A percentile compares a stretch with the other conserved stretches of the same genome.
Evolutionary conservation across 2,888 invertebrate species (phyloP).

Genomic region (Coleophora deauratella): DNA sequence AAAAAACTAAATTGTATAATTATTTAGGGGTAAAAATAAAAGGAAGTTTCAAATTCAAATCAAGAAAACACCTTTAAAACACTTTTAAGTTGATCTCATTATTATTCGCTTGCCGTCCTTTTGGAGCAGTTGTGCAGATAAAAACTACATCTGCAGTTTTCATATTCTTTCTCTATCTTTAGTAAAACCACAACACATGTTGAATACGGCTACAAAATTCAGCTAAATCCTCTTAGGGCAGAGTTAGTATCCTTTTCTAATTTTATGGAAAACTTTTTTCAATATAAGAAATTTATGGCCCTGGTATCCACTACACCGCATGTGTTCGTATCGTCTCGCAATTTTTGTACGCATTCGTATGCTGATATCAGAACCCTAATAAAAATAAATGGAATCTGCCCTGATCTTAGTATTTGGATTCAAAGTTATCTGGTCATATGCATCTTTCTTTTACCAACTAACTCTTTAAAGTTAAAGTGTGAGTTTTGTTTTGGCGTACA

Average conservation of each 20-base stretch:
- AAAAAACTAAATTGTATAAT: too few relatives aligned
- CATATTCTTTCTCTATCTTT: too few relatives aligned
- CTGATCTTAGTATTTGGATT: constrained; percentile 57
- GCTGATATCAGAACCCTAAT: constrained; percentile 52
- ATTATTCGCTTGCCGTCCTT: too few relatives aligned
- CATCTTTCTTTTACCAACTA: constrained; percentile 19
- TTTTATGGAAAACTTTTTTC: constrained; percentile 19
- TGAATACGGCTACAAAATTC: not conserved
- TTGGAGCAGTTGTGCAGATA: too few relatives aligned
- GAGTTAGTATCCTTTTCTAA: constrained; percentile 6
- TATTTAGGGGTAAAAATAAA: too few relatives aligned
- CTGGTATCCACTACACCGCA: constrained; percentile 17
- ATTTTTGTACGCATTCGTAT: constrained; percentile 39
- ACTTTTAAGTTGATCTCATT: too few relatives aligned
- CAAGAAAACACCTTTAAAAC: too few relatives aligned
- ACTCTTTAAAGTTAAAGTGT: not conserved
- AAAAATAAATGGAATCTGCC: constrained; percentile 54
- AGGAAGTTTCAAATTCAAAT: too few relatives aligned
- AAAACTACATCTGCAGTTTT: too few relatives aligned
- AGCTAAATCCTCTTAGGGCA: constrained; percentile 5
- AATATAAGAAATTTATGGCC: constrained; percentile 33
- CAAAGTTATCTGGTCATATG: constrained; percentile 35
- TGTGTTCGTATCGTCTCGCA: constrained; percentile 26
- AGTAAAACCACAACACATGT: constrained; percentile 1
- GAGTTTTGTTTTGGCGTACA: constrained; percentile 1